phyloP scores from a whole-genome alignment of 2,888 invertebrate genomes.

The Phaonia tiefii region DNA sequence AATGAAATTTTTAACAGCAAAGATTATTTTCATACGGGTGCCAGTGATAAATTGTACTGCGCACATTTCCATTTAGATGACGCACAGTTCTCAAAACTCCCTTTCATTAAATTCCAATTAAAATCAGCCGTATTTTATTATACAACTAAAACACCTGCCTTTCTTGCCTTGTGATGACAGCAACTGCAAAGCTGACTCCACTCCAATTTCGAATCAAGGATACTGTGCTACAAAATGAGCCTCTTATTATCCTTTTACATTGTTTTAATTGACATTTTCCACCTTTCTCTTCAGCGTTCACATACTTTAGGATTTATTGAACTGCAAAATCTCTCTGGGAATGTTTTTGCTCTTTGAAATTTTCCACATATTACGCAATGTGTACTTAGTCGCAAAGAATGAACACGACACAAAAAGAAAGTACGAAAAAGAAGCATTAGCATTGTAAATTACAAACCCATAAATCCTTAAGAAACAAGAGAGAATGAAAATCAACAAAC shows the following conservation, averaged over 20 bases:
- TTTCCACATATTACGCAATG: conserved; percentile 59
- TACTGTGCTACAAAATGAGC: conserved; percentile 26
- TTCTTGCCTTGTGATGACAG: conserved; percentile 33
- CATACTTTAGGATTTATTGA: conserved; percentile 63
- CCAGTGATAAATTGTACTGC: too few relatives aligned
- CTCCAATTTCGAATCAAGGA: conserved; percentile 15
- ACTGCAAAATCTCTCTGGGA: conserved; percentile 65
- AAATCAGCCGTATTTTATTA: not conserved
- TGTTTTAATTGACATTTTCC: conserved; percentile 66
- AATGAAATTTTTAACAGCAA: too few relatives aligned
- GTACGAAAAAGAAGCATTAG: conserved; percentile 54
- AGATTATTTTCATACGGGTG: too few relatives aligned
- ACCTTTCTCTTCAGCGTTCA: conserved; percentile 50
- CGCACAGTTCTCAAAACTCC: too few relatives aligned
- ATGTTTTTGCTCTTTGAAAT: conserved; percentile 44
- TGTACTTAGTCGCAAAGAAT: conserved; percentile 37
- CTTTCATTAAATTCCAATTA: conserved; percentile 17
- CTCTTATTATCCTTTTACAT: conserved; percentile 49
- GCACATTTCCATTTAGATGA: too few relatives aligned
- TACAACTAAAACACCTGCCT: conserved; percentile 50
- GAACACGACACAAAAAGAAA: not conserved
- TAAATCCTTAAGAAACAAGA: conserved; percentile 58
- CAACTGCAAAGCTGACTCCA: conserved; percentile 39
- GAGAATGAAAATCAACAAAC: conserved; percentile 39
- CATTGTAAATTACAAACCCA: conserved; percentile 55